Conservation (phyloP, 2,888 invertebrate species). For the Autographa gamma region DNA sequence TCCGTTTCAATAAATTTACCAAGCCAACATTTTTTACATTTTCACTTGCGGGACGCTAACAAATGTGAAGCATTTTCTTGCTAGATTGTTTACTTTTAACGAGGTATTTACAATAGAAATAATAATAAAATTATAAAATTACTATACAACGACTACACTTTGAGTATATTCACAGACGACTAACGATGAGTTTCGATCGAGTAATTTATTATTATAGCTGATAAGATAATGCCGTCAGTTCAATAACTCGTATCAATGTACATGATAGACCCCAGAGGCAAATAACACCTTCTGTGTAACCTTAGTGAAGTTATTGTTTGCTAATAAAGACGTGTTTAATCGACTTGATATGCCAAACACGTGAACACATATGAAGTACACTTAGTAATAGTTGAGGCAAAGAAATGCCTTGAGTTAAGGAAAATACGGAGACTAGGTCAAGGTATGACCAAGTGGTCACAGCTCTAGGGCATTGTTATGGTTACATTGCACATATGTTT, state of each 20-base stretch:
- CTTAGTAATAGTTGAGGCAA: conserved; percentile 34
- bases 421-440: conserved; percentile 68
- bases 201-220: conserved; percentile 75
- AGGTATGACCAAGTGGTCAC: conserved; percentile 58
- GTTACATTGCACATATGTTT: conserved; percentile 12
- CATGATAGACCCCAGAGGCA: conserved; percentile 63
- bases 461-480: conserved; percentile 27
- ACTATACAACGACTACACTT: conserved; percentile 45
- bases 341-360: conserved; percentile 61
- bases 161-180: conserved; percentile 62
- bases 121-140: conserved; percentile 30
- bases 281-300: conserved; percentile 50
- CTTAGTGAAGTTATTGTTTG: conserved; percentile 68
- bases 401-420: conserved; percentile 64
- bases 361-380: conserved; percentile 55
- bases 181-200: conserved; percentile 65
- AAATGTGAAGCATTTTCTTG: conserved; percentile 51
- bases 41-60: conserved; percentile 60
- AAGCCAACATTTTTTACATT: conserved; percentile 56
- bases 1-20: conserved; percentile 48
- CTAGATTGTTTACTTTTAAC: conserved; percentile 19
- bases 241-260: conserved; percentile 78
- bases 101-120: conserved; percentile 16
- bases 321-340: conserved; percentile 60
- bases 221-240: conserved; percentile 83